Base-by-base conservation (phyloP, 2,888 invertebrate genomes). In the Eupithecia subfuscata region DNA sequence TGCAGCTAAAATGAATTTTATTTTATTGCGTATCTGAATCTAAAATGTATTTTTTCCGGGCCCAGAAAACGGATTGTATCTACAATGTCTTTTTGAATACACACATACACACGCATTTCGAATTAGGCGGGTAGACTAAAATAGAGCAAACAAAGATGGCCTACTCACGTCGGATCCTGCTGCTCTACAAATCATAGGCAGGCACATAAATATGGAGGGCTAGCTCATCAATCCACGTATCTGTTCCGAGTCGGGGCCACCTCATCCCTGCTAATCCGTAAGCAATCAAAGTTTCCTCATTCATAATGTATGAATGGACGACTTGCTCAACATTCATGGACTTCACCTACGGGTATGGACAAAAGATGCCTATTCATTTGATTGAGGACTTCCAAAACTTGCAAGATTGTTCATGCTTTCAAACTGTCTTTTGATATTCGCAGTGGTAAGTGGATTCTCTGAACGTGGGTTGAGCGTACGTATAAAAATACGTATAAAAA, bases 211-310 rank as follows among this genome's bases (percentile, higher is more conserved):
- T 68, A 70, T 70, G 48, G 63, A 56, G 63, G 40, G 63, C 69
- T 67, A 25, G 40, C 52, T 56, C 25, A 73, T 68, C 34, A 70
- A 72, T 72, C 30, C 64, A 70, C 63, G 74, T 74, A 68, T 68
- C 68, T 12, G 22, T 76, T 60, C 40, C 60, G 45, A 69, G 45
- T 56, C 40, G 60, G 30, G 52, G 64, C 64, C 70, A 72, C 75
- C 73, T 70, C 76, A 76, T 78, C 64, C 78, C 73, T 75, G 76
- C 76, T 80, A 77, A 77, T 73, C 76, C 72, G 43, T 52, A 78
- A 75, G 73, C 80, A 80, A 80, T 80, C 80, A 80, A 80, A 79
- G 75, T 80, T 80, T 73, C 73, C 79, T 76, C 80, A 80, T 79
- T 75, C 79, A 80, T 80, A 71, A 80, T 79, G 79, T 79, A 80